phyloP scores from a whole-genome alignment of 2,797 vertebrate genomes.

The Anguilla marmorata region DNA sequence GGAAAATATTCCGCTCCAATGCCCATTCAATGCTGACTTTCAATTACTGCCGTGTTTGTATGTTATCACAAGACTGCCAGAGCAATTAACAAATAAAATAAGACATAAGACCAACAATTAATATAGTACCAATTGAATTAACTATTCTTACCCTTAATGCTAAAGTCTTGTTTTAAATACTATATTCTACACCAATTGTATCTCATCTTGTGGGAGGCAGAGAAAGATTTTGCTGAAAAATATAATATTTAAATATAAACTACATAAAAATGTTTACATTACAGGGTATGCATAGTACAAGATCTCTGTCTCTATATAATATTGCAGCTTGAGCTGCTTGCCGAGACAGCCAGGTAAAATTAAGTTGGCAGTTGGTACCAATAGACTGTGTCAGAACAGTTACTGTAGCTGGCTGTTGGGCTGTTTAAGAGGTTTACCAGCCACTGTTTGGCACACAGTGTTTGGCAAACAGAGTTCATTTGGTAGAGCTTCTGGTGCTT shows the following conservation, averaged over 20 bases:
- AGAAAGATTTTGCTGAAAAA: not conserved
- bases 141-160: not conserved
- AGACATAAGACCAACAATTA: not conserved
- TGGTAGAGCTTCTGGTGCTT: not conserved
- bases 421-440: conserved; percentile 4
- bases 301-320: not conserved
- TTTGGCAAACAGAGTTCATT: not conserved
- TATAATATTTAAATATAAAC: not conserved
- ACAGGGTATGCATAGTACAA: not conserved
- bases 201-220: not conserved
- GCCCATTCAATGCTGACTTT: not conserved
- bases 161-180: not conserved
- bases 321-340: not conserved
- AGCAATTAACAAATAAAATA: not conserved
- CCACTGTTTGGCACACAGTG: conserved; percentile 2
- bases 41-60: not conserved
- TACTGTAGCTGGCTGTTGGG: not conserved
- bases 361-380: not conserved
- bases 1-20: not conserved
- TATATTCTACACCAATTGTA: not conserved
- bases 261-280: not conserved
- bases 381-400: not conserved
- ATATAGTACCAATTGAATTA: not conserved
- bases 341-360: not conserved
- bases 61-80: too few relatives aligned